Evolutionary conservation across 1,140 invertebrate genomes (phyloP).

Genomic region (Calycopis cecrops): DNA sequence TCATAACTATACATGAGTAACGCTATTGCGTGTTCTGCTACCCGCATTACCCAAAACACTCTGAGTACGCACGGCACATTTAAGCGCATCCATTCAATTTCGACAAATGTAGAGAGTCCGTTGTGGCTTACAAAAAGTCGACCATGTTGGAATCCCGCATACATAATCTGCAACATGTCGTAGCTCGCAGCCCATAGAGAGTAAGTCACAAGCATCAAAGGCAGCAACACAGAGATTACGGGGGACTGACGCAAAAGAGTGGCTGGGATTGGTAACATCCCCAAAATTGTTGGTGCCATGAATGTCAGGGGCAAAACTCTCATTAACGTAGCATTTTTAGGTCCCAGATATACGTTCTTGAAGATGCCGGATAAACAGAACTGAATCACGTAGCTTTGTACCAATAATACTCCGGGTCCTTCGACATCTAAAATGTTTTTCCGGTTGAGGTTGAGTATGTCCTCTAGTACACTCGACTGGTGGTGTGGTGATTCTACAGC

Average conservation of each 20-base stretch:
- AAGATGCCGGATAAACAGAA: slow-evolving; percentile 81
- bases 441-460: slow-evolving; percentile 80
- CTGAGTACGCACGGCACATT: slow-evolving; percentile 91
- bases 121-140: slow-evolving; percentile 85
- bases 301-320: slow-evolving; percentile 82
- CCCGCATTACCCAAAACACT: slow-evolving; percentile 90
- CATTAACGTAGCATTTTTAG: slow-evolving; percentile 78
- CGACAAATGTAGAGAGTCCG: slow-evolving; percentile 88
- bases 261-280: slow-evolving; percentile 80
- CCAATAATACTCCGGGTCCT: slow-evolving; percentile 78
- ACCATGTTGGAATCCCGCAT: slow-evolving; percentile 82
- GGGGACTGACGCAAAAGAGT: slow-evolving; percentile 80
- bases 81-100: slow-evolving; percentile 90
- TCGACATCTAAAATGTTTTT: slow-evolving; percentile 78
- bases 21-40: slow-evolving; percentile 78
- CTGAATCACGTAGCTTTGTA: slow-evolving; percentile 84
- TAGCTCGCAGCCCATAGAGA: slow-evolving; percentile 81
- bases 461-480: slow-evolving; percentile 78
- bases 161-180: slow-evolving; percentile 80
- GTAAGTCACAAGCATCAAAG: slow-evolving; percentile 82
- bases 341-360: slow-evolving; percentile 82
- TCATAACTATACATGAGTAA: slow-evolving; percentile 73
- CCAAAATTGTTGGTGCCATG: slow-evolving; percentile 81
- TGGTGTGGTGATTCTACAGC: slow-evolving; percentile 43
- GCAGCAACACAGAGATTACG: slow-evolving; percentile 81